A percentile compares a stretch with the other conserved stretches of the same genome.
These are phyloP conservation scores for Polyommatus icarus DNA, from an alignment of 2,888 invertebrate species.

Conservation along the genomic window DNA sequence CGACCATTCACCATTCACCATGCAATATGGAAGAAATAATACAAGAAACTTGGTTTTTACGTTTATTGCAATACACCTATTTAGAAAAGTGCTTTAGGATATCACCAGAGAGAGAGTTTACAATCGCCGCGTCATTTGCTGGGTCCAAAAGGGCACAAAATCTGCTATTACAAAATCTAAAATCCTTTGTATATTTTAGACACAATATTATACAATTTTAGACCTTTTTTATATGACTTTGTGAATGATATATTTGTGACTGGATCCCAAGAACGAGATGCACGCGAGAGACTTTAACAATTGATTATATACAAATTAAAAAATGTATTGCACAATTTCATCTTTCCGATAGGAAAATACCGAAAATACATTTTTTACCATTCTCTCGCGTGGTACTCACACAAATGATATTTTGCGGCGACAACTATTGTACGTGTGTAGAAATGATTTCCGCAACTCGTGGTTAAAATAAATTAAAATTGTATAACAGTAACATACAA, in stretches of 20 bases:
- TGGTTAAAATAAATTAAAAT: constrained; percentile 13
- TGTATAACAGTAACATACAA: constrained; percentile 9
- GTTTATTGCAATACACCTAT: constrained; percentile 34
- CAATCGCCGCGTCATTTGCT: constrained; percentile 1
- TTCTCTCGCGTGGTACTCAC: neutral
- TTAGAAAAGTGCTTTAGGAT: constrained; percentile 32
- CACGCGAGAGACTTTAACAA: constrained; percentile 2
- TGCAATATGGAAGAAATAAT: neutral
- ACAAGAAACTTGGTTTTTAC: neutral
- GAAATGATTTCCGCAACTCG: constrained; percentile 4
- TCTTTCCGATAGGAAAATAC: neutral
- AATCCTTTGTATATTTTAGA: neutral
- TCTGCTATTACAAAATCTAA: neutral
- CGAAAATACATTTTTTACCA: neutral
- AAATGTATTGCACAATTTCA: constrained; percentile 25
- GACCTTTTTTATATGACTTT: constrained; percentile 16
- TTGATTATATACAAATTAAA: neutral
- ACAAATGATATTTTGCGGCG: neutral
- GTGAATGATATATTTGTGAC: constrained; percentile 22
- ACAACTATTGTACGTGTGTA: neutral
- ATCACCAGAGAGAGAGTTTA: constrained; percentile 30
- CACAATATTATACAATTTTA: neutral
- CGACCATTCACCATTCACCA: too few relatives aligned
- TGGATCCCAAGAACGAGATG: neutral
- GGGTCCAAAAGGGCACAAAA: constrained; percentile 1